Evolutionary conservation across 2,888 invertebrate species (phyloP).

Genomic region (Pristionchus japonicus): DNA sequence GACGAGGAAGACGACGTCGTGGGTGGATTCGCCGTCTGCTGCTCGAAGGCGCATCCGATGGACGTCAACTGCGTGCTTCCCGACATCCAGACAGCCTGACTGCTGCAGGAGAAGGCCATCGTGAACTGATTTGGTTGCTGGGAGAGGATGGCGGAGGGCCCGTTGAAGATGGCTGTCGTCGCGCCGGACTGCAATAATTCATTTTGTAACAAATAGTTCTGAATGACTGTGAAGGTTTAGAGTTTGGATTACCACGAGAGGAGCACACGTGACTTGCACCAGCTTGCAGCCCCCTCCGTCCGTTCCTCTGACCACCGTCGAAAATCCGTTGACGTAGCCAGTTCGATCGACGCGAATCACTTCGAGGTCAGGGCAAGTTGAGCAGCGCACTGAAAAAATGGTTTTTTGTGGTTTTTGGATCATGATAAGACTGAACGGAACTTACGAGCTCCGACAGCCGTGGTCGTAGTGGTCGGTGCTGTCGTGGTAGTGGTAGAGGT

Average conservation of each 20-base stretch:
- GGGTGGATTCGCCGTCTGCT: background rate
- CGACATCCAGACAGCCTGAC: background rate
- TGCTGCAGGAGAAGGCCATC: background rate
- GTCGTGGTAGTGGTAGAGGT: conserved; percentile 20
- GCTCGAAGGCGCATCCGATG: background rate
- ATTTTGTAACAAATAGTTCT: background rate
- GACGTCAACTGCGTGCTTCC: background rate
- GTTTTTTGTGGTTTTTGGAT: background rate
- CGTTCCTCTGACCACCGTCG: background rate
- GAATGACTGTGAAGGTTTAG: too few relatives aligned
- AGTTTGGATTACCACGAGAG: background rate
- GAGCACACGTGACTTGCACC: background rate
- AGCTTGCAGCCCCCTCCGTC: background rate
- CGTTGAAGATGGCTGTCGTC: background rate
- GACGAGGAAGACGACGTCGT: background rate
- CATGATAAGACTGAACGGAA: too few relatives aligned
- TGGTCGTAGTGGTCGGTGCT: conserved; percentile 17
- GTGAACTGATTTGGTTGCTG: background rate
- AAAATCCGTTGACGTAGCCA: conserved; percentile 4
- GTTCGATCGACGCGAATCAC: background rate
- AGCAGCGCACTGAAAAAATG: background rate
- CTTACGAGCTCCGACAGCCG: background rate
- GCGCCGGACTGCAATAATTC: background rate
- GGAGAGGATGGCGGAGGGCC: background rate
- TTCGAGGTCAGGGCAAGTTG: background rate